Base-by-base conservation (phyloP, 2,797 vertebrate genomes). In the Odontamblyopus lacepedii region DNA sequence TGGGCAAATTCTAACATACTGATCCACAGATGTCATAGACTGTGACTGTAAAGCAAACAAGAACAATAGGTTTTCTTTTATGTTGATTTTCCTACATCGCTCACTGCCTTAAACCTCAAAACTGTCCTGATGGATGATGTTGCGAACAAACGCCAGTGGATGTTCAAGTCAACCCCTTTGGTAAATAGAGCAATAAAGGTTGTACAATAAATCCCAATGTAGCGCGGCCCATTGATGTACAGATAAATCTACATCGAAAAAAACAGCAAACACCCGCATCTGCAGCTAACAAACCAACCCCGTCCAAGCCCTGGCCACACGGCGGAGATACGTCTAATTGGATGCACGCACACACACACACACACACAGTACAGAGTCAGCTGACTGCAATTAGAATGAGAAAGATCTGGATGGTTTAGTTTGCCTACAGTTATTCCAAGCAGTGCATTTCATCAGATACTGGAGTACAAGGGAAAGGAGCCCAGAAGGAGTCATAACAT, bases 301-400 rank as follows among this genome's bases (percentile, higher is more conserved):
- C 86, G 80, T 88, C 80, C 88, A 75, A 84, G 69, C 74, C 82
- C 79, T 79, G 81, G 68, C 82, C 86, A 84, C 69, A 69, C 85
- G 82, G 85, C 78, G 81, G 82, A 89, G 82, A 86, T 86, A 69
- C 0, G 44, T 62, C 78, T 91, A 91, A 92, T 89, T 90, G 83
- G 85, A 82, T 79, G 78, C 41, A 29, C 63, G 29, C 63, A 44
- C 15, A 35, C 51, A n/a, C 19, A 6, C 50, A 60, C 50, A 44
- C 59, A 38, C 63, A 41, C 63, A 59, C 9, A 27, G 44, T 30
- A 69, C 72, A 59, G 29, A 41, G 51, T 68, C 61, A 30, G 7
- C 56, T 30, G 74, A 68, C 41, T 50, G 60, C 69, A 85, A 73
- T 82, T 78, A 83, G 19, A 41, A 73, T 56, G 23, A 77, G 65